These are phyloP conservation scores for Siphonodentalium dalli DNA, from an alignment of 2,888 invertebrate genomes.

Conservation along the genomic window DNA sequence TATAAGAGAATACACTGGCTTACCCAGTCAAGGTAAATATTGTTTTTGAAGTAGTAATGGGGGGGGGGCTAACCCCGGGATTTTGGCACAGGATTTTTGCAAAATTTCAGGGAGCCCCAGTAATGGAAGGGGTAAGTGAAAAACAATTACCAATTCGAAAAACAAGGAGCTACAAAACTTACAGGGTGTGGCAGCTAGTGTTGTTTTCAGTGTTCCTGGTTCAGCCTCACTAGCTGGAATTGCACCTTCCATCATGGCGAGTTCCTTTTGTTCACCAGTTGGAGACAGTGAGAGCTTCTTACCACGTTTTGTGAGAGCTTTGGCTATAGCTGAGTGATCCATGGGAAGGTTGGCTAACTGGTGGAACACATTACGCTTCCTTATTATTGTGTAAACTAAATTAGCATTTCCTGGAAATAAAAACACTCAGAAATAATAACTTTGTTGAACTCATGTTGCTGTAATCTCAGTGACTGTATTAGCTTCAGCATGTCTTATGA, in stretches of 20 bases:
- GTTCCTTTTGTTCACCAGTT: constrained; percentile 41
- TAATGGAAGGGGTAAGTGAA: no score
- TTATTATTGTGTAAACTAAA: constrained; percentile 97
- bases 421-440: no score
- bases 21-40: no score
- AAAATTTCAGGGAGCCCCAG: no score
- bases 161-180: constrained; percentile 30
- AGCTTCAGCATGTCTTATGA: no score
- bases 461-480: no score
- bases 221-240: constrained; percentile 63
- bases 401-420: constrained; percentile 87
- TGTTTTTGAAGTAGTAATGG: no score
- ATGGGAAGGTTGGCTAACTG: constrained; percentile 95
- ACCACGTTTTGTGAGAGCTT: constrained; percentile 70
- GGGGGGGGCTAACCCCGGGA: no score
- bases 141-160: not conserved
- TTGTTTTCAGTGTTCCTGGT: constrained; percentile 84
- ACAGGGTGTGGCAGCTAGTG: constrained; percentile 89
- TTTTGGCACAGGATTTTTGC: no score
- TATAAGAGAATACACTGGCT: no score
- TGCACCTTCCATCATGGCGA: constrained; percentile 63
- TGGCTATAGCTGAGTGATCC: constrained; percentile 86
- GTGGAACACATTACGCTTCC: constrained; percentile 98
- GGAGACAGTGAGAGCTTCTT: constrained; percentile 49
- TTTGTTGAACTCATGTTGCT: no score